Conservation (phyloP, 2,797 vertebrate genomes). For the Poecile montanus region DNA sequence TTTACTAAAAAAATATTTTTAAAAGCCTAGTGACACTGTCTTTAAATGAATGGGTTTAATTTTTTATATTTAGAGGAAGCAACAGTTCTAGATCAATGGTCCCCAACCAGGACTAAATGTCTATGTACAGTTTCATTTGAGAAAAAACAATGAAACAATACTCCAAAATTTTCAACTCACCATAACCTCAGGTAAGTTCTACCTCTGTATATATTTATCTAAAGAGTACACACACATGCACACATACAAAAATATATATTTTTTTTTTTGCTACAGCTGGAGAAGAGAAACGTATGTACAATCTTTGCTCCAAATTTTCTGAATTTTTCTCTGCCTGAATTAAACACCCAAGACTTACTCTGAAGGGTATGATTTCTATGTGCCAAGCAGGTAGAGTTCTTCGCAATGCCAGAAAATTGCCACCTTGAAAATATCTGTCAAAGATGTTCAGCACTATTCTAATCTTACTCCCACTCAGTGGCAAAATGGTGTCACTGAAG, state of each 20-base stretch:
- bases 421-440: not conserved
- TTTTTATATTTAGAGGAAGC: not conserved
- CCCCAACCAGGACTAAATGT: not conserved
- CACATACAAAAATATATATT: not conserved
- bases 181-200: not conserved
- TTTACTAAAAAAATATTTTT: not conserved
- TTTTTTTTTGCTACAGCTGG: not conserved
- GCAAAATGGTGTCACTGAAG: constrained; percentile 9
- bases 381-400: not conserved
- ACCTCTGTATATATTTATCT: not conserved
- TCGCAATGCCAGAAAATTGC: not conserved
- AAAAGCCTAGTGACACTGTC: fast-evolving
- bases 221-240: not conserved
- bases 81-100: not conserved
- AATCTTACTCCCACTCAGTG: not conserved
- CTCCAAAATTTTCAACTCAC: not conserved
- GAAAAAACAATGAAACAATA: not conserved
- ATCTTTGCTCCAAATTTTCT: not conserved
- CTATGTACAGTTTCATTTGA: not conserved
- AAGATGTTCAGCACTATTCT: not conserved
- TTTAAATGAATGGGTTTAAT: not conserved
- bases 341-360: not conserved
- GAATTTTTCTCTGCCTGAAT: not conserved
- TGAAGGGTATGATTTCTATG: not conserved
- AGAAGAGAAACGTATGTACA: not conserved